Base-by-base conservation (phyloP, 1,140 invertebrate genomes). In the Neodiprion pinetum region DNA sequence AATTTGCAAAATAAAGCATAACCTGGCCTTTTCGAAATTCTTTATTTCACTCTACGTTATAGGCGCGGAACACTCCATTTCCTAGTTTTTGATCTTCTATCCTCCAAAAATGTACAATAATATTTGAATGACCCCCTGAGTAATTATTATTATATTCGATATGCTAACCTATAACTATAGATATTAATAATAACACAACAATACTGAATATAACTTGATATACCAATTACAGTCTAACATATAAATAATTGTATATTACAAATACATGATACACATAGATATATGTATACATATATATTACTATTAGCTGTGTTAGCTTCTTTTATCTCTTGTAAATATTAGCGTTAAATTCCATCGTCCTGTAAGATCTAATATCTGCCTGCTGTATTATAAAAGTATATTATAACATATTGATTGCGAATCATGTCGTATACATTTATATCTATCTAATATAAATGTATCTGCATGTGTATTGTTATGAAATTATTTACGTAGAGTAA, bases 341-440 rank as follows among this genome's bases (percentile, higher is more conserved):
- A 71, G 48, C n/a, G 23, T 69, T 21, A 69, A 28, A 69, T 69
- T 70, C 67, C 69, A 66, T 23, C 68, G 11, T 72, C 71, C 74
- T 65, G 28, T 65, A 71, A 48, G 48, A 21, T 17, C 72, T 75
- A 68, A 47, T 67, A 72, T 69, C 67, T 40, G 74, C 74, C 74
- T 75, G 72, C 74, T 75, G 74, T 75, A 75, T 72, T 50, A 72
- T 75, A 72, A 61, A 47, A 70, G 49, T 69, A 73, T 73, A 67
- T 68, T 65, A 65, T 72, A 65, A 65, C 21, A 72, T 48, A 40
- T 40, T 40, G 5, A 40, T 40, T 40, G 28, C 28, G 5, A 40
- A 40, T 40, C 28, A 40, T 40, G 5, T 40, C 28, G 5, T 5
- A 40, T 40, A 40, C 28, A 40, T 40, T 40, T 40, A 40, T 40